Percentiles rank a stretch among this genome's conserved stretches.
Evolutionary conservation across 2,888 invertebrate genomes (phyloP).

Genomic region (Oscheius sp.): DNA sequence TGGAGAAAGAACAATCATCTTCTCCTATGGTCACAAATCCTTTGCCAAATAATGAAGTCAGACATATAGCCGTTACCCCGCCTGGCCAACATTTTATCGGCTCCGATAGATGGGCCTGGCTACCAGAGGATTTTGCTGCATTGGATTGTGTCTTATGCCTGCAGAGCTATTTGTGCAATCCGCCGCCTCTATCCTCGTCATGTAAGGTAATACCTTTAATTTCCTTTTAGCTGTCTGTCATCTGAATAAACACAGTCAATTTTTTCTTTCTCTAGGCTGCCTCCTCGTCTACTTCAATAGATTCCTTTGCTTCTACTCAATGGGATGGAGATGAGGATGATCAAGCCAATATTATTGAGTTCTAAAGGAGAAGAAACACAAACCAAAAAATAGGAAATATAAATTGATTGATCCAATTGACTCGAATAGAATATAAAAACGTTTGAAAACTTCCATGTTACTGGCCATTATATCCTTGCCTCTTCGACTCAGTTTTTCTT

Average conservation of each 20-base stretch:
- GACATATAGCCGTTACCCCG: conserved; percentile 3
- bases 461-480: no score
- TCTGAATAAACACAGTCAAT: neutral
- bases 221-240: neutral
- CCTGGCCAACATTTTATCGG: conserved; percentile 15
- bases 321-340: conserved; percentile 11
- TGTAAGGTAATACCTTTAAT: neutral
- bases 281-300: conserved; percentile 10
- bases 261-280: no score
- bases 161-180: conserved; percentile 30
- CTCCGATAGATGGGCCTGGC: conserved; percentile 22
- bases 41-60: neutral
- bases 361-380: neutral
- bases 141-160: conserved; percentile 10
- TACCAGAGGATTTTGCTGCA: conserved; percentile 18
- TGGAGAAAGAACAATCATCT: no score
- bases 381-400: no score
- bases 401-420: conserved; percentile 10
- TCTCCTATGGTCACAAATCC: no score
- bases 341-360: conserved; percentile 7
- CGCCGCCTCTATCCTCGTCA: neutral
- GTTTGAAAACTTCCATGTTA: neutral
- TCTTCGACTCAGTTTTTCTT: no score
- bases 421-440: neutral
- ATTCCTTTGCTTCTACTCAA: conserved; percentile 27